Evolutionary conservation across 2,113 vertebrate genomes (phyloP), one percentile per base, ranked within the genome.

Genomic region (Daphoenositta chrysoptera): DNA sequence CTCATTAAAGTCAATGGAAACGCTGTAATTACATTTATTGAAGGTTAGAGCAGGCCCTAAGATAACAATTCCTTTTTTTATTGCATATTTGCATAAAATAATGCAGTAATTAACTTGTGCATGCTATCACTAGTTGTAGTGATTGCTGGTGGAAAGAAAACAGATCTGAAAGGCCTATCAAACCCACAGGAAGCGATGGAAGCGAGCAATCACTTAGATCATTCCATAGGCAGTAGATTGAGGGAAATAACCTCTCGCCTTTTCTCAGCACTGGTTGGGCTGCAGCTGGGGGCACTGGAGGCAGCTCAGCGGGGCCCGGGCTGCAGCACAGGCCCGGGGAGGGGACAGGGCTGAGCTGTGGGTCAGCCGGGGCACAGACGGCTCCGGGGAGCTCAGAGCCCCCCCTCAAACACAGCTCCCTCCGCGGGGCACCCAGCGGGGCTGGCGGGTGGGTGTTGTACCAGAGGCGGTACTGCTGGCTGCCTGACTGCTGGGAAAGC

Each of bases 381-480:
- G 27, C 45, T 42, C 31, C 8, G 2, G 45, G 30, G 10, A 65
- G 13, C 44, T 77, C 21, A 3, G 13, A 56, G 51, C 47, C 71
- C 54, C 40, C 27, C 28, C 35, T 45, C 12, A 51, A 27, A 42
- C 33, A 15, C n/a, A 23, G 2, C 31, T 12, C 28, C 13, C 11
- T 40, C 6, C 23, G 5, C 7, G 4, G 5, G 28, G 37, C 58
- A n/a, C 3, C 51, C 12, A 6, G 48, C 16, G 2, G 15, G 50
- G 54, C 53, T 64, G 22, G 50, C 0, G 0, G 28, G 9, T 11
- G 2, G 13, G 44, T 53, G 30, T 7, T 39, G 15, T 13, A 8
- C 13, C 40, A 15, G 28, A 35, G 83, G 18, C 3, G 10, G 15
- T 2, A 9, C 11, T 37, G 64, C 81, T 48, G 58, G 13, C 44